These are phyloP conservation scores for Pseudobourletiella spinata DNA, from an alignment of 1,140 invertebrate genomes.

Conservation along the genomic window DNA sequence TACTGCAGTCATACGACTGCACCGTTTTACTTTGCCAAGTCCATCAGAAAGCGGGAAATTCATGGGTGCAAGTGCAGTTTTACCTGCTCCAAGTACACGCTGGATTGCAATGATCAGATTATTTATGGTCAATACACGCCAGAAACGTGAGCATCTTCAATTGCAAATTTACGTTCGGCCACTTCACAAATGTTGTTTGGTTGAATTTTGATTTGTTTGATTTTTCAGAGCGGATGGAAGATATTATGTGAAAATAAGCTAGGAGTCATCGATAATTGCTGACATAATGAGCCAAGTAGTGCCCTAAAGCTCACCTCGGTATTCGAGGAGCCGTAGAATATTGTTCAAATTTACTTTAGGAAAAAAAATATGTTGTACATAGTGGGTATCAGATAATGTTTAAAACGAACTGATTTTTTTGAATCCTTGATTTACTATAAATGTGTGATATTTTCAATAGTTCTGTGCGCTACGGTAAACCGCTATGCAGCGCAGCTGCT, in stretches of 20 bases:
- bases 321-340: too few species aligned
- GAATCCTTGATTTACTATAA: too few species aligned
- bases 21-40: neutral
- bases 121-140: neutral
- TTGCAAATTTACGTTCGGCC: neutral
- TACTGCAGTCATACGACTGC: constrained; percentile 3
- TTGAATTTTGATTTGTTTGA: neutral
- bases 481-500: too few species aligned
- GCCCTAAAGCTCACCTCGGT: too few species aligned
- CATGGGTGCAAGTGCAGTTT: neutral
- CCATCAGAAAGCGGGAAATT: neutral
- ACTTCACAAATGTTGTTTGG: neutral
- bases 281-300: too few species aligned
- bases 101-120: neutral
- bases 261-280: neutral
- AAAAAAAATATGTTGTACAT: neutral
- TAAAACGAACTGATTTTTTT: too few species aligned
- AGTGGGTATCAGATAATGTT: too few species aligned
- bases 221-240: neutral
- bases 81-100: neutral
- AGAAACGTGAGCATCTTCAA: neutral
- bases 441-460: too few species aligned
- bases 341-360: neutral
- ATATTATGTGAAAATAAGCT: neutral
- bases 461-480: too few species aligned